These are phyloP conservation scores for Podarcis cretensis DNA, from an alignment of 2,113 vertebrate genomes.

Conservation along the genomic window DNA sequence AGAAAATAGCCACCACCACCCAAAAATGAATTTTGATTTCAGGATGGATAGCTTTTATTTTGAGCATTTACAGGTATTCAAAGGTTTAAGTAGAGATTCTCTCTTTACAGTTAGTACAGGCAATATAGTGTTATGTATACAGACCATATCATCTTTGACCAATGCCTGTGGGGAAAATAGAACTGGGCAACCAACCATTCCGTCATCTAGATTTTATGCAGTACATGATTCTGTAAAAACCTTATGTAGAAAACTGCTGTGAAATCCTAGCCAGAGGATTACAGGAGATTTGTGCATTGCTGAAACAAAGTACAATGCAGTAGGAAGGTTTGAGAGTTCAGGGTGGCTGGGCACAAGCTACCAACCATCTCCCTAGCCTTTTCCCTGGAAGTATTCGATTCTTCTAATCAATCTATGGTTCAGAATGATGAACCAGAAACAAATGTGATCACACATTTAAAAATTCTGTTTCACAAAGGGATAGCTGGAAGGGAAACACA, in stretches of 20 bases:
- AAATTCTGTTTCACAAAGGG: neutral
- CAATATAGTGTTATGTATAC: neutral
- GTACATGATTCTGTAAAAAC: neutral
- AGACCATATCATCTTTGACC: neutral
- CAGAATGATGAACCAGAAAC: neutral
- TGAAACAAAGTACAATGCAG: neutral
- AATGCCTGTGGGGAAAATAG: neutral
- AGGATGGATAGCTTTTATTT: neutral
- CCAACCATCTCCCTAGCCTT: neutral
- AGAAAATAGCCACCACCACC: too few species aligned
- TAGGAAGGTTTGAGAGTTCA: neutral
- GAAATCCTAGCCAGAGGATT: conserved; percentile 5
- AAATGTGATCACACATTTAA: neutral
- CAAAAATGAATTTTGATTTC: neutral
- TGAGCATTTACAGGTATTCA: neutral
- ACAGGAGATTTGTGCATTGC: neutral
- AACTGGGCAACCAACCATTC: neutral
- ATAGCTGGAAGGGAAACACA: neutral
- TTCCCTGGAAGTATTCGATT: neutral
- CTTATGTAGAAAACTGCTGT: neutral
- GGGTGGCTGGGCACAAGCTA: neutral
- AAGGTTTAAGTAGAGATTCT: neutral
- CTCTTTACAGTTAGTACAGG: neutral
- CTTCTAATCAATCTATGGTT: neutral
- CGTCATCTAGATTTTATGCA: neutral